Evolutionary conservation across 1,140 invertebrate genomes (phyloP).

Genomic region (Drosophila kepulauana): DNA sequence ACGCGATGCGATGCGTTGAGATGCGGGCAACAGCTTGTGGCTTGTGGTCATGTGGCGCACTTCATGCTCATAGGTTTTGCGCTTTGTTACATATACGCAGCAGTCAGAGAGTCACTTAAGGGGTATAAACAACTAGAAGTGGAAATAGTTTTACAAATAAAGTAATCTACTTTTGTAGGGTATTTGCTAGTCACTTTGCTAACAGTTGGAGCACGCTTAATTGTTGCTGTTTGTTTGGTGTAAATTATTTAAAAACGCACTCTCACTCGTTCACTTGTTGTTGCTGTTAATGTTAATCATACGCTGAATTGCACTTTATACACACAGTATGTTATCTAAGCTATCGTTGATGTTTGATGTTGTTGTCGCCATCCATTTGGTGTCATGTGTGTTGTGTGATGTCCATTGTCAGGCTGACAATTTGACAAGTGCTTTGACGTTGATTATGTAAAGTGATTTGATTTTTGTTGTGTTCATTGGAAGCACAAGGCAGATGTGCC

Average conservation of each 20-base stretch:
- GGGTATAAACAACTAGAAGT: constrained; percentile 1
- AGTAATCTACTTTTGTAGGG: constrained; percentile 8
- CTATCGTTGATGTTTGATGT: constrained; percentile 32
- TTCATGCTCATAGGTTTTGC: constrained; percentile 62
- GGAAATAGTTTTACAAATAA: background rate
- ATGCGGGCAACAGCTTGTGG: constrained; percentile 8
- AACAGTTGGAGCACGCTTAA: constrained; percentile 7
- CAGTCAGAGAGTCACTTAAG: background rate
- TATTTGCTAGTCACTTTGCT: background rate
- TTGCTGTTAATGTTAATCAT: constrained; percentile 66
- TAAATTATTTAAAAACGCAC: constrained; percentile 73
- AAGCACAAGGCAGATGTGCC: constrained; percentile 37
- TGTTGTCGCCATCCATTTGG: constrained; percentile 7
- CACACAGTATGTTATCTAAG: constrained; percentile 63
- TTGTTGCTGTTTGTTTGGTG: constrained; percentile 51
- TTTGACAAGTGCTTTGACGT: constrained; percentile 38
- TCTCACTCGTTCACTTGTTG: constrained; percentile 55
- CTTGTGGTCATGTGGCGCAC: constrained; percentile 46
- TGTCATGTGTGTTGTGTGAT: constrained; percentile 15
- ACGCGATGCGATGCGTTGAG: constrained; percentile 48
- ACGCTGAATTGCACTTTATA: constrained; percentile 80
- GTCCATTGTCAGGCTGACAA: constrained; percentile 22
- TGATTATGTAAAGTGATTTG: constrained; percentile 61
- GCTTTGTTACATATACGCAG: constrained; percentile 39
- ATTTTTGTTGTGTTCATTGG: constrained; percentile 7